Conservation (phyloP, 1,140 invertebrate species). For the Drosophila kohkoa region DNA sequence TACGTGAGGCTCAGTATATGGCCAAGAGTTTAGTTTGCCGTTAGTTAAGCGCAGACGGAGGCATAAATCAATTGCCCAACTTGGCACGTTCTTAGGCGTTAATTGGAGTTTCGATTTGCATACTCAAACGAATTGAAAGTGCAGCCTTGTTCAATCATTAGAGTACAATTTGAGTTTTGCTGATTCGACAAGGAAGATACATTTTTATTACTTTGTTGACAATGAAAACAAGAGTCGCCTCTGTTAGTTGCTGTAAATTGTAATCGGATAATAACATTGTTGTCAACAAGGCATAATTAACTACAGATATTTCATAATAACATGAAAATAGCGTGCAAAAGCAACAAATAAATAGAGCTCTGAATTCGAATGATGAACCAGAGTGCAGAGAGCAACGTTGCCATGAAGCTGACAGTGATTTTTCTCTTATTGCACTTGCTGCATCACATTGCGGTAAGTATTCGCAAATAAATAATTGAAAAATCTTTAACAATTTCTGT, state of each 20-base stretch:
- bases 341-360: slow-evolving; percentile 51
- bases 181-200: neutral
- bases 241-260: neutral
- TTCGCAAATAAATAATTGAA: neutral
- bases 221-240: neutral
- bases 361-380: neutral
- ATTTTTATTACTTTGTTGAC: neutral
- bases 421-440: slow-evolving; percentile 41
- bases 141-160: neutral
- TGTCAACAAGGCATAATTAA: slow-evolving; percentile 28
- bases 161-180: no score
- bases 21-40: slow-evolving; percentile 54
- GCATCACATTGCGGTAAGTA: slow-evolving; percentile 50
- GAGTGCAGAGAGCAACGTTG: slow-evolving; percentile 1
- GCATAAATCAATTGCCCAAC: slow-evolving; percentile 64
- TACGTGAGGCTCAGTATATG: slow-evolving; percentile 41
- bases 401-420: slow-evolving; percentile 55
- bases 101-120: slow-evolving; percentile 48
- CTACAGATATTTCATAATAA: slow-evolving; percentile 10
- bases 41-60: slow-evolving; percentile 22
- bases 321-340: slow-evolving; percentile 59
- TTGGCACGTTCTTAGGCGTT: slow-evolving; percentile 71
- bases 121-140: slow-evolving; percentile 19
- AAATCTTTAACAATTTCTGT: neutral
- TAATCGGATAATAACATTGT: slow-evolving; percentile 54